phyloP scores from a whole-genome alignment of 1,140 invertebrate species.

The Panonychus citri region DNA sequence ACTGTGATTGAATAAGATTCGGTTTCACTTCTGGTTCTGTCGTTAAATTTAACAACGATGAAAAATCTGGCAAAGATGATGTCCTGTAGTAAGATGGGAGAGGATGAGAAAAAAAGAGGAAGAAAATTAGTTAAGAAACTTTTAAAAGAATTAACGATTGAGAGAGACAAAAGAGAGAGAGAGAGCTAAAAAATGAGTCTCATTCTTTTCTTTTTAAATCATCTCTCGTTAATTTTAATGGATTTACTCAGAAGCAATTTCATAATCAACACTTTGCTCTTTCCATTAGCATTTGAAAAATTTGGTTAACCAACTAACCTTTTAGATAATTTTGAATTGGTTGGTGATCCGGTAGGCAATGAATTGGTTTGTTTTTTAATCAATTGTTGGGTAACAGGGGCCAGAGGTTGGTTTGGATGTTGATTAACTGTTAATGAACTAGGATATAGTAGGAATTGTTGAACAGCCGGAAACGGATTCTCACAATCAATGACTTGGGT shows the following conservation, averaged over 20 bases:
- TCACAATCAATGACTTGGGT: not conserved
- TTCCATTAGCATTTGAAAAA: not conserved
- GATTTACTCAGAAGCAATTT: no score
- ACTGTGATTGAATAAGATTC: slow-evolving; percentile 34
- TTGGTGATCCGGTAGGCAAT: slow-evolving; percentile 13
- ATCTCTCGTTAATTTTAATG: no score
- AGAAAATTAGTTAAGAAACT: not conserved
- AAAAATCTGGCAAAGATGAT: slow-evolving; percentile 29
- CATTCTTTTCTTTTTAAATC: no score
- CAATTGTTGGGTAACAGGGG: not conserved
- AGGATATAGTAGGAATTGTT: not conserved
- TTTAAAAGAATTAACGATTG: no score
- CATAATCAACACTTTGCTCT: no score
- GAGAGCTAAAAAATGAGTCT: no score
- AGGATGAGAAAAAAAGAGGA: not conserved
- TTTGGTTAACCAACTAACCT: not conserved
- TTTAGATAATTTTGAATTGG: not conserved
- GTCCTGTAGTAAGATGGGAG: no score
- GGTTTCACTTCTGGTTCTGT: slow-evolving; percentile 8
- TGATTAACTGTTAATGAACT: not conserved
- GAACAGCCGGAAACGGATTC: not conserved
- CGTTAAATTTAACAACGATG: slow-evolving; percentile 10
- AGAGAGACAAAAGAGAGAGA: no score
- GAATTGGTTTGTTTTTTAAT: slow-evolving; percentile 12
- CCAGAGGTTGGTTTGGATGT: not conserved